phyloP scores from a whole-genome alignment of 2,113 vertebrate genomes.

The Calyptomena viridis region DNA sequence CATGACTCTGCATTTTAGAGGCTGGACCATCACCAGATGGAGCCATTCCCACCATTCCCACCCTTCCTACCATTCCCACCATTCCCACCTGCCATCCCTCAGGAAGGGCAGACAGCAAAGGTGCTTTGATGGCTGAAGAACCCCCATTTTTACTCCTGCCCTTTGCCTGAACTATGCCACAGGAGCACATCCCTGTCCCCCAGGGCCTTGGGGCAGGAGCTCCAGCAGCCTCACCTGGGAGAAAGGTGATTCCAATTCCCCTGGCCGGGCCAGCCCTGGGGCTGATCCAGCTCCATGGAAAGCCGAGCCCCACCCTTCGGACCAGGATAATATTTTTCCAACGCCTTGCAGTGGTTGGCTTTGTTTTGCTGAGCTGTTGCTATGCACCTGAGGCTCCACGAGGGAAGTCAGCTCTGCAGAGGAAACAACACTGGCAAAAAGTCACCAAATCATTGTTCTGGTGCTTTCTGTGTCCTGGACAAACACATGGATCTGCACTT shows the following conservation, averaged over 20 bases:
- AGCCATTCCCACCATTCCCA: neutral
- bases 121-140: accelerated
- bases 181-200: neutral
- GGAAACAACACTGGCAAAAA: constrained; percentile 37
- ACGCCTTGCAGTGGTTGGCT: neutral
- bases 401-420: neutral
- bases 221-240: neutral
- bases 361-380: constrained; percentile 66
- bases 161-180: neutral
- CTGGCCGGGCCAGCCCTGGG: neutral
- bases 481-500: constrained; percentile 25
- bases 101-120: neutral
- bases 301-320: neutral
- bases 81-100: neutral
- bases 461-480: constrained; percentile 3
- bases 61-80: neutral
- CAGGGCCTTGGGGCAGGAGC: neutral
- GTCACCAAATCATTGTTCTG: constrained; percentile 48
- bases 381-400: constrained; percentile 23
- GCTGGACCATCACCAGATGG: neutral
- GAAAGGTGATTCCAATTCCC: neutral
- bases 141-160: neutral
- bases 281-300: neutral
- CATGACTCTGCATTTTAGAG: neutral
- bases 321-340: neutral